Base-by-base conservation (phyloP, 2,113 vertebrate genomes). In the Forbesichthys papilliferus region DNA sequence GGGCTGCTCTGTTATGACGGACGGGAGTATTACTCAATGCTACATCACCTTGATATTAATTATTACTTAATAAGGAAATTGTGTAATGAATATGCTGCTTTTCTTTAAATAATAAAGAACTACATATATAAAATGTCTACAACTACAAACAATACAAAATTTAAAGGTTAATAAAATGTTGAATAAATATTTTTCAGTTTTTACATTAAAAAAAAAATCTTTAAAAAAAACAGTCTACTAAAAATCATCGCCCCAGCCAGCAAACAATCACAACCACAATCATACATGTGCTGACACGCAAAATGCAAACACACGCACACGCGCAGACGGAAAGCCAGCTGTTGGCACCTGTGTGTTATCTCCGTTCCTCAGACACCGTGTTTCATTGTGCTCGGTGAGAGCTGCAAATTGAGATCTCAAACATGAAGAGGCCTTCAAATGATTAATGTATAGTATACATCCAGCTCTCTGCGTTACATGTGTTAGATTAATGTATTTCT, bases 391-490 rank as follows among this genome's bases (percentile, higher is more conserved):
- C 86, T 87, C 83, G 77, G 81, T 83, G 82, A 86, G 85, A 75
- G 84, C 88, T 80, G 85, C 86, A 90, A 91, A 91, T 91, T 88
- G 89, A 91, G 89, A 90, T 88, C 88, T 89, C 89, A 88, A 86
- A 89, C 84, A 88, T 84, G 77, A 88, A 87, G 81, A 84, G 81
- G 81, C 73, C 36, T 81, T 74, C 74, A 87, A 88, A 88, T 84
- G 87, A 86, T 84, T 88, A 27, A 62, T 76, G 81, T 75, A 60
- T 7, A 73, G 74, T 77, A 79, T 77, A 79, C 79, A 78, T 77
- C 79, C 75, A 84, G 86, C 82, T 78, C 62, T 61, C 84, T 85
- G 83, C 80, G 77, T 80, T 80, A 86, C 88, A 87, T 76, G 0
- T 75, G 84, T 83, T 69, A 75, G 61, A 89, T 81, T 78, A 82